A percentile compares a stretch with the other conserved stretches of the same genome.
phyloP scores from a whole-genome alignment of 2,888 invertebrate genomes.

The Norana najaformis region DNA sequence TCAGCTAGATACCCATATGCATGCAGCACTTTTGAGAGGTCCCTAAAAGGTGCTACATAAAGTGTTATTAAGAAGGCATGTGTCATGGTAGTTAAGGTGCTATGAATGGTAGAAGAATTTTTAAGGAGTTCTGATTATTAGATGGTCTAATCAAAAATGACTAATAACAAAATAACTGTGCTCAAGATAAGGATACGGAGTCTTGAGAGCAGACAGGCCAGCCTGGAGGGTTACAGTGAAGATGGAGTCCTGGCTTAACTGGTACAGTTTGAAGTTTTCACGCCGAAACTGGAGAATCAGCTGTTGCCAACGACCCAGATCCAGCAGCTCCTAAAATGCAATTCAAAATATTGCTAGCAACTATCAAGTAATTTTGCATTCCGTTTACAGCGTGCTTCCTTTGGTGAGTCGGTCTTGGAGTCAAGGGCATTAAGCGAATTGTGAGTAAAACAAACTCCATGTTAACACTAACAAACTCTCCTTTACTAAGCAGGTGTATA shows the following conservation, averaged over 20 bases:
- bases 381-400: too few species aligned
- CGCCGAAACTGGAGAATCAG: conserved; percentile 87
- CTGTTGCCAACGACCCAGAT: conserved; percentile 77
- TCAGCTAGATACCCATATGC: neutral
- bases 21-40: neutral
- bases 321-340: conserved; percentile 63
- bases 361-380: too few species aligned
- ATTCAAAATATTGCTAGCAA: neutral
- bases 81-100: too few species aligned
- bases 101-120: neutral
- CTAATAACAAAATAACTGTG: too few species aligned
- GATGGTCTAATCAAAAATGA: neutral
- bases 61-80: too few species aligned
- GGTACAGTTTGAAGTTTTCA: conserved; percentile 91
- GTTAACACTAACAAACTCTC: too few species aligned
- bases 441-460: too few species aligned
- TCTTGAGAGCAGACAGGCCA: conserved; percentile 91
- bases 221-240: conserved; percentile 90
- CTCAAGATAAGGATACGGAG: conserved; percentile 72
- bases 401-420: too few species aligned
- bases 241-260: conserved; percentile 85
- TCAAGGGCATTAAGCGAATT: too few species aligned
- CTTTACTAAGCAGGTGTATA: too few species aligned
- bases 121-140: neutral
- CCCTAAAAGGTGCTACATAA: neutral